Percentiles rank a stretch among this genome's conserved stretches.
Evolutionary conservation across 1,140 invertebrate species (phyloP).

Genomic region (Lordiphosa stackelbergi): DNA sequence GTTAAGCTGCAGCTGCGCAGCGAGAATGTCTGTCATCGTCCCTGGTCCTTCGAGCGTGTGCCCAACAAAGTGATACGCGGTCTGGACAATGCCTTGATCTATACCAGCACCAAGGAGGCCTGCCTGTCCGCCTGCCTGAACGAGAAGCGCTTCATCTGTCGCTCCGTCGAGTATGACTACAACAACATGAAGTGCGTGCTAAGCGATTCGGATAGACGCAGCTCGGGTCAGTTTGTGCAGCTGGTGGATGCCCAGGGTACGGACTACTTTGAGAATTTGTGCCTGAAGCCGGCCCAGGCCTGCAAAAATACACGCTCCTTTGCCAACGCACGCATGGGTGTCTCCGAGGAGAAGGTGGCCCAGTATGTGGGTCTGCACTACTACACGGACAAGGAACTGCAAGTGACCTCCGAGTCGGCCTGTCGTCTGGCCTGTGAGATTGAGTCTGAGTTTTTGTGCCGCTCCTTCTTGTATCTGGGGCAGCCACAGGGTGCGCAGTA

Average conservation of each 20-base stretch:
- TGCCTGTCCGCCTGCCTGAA: slow-evolving; percentile 94
- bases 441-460: slow-evolving; percentile 94
- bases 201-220: slow-evolving; percentile 91
- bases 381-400: slow-evolving; percentile 94
- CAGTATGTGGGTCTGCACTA: slow-evolving; percentile 94
- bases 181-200: slow-evolving; percentile 93
- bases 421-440: slow-evolving; percentile 93
- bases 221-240: slow-evolving; percentile 88
- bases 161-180: slow-evolving; percentile 96
- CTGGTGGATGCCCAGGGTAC: slow-evolving; percentile 93
- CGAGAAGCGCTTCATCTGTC: slow-evolving; percentile 93
- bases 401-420: slow-evolving; percentile 89
- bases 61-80: slow-evolving; percentile 94
- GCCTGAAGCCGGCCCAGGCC: slow-evolving; percentile 89
- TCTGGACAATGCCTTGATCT: slow-evolving; percentile 93
- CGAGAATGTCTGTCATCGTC: slow-evolving; percentile 92
- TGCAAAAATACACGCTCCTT: slow-evolving; percentile 89
- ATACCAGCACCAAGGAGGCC: slow-evolving; percentile 94
- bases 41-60: slow-evolving; percentile 95
- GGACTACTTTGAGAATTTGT: slow-evolving; percentile 97
- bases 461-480: slow-evolving; percentile 91
- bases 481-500: slow-evolving; percentile 85
- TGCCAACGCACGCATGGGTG: slow-evolving; percentile 88
- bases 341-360: slow-evolving; percentile 92
- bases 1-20: slow-evolving; percentile 93